phyloP scores from a whole-genome alignment of 53 echinoderm and acorn worm species.

The Temnopleurus reevesii region DNA sequence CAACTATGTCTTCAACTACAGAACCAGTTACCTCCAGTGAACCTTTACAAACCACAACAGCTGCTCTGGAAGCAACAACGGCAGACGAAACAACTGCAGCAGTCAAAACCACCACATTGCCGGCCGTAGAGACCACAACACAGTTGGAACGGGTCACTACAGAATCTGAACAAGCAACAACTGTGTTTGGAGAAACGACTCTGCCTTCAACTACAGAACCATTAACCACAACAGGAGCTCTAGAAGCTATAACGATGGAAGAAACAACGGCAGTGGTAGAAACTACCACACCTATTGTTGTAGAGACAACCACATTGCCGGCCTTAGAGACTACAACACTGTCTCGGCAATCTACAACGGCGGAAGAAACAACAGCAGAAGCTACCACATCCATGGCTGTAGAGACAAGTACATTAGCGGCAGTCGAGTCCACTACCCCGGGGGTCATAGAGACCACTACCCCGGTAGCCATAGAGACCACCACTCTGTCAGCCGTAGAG shows the following conservation, averaged over 20 bases:
- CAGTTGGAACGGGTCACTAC: too few species aligned
- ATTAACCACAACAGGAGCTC: background rate
- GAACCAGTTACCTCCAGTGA: background rate
- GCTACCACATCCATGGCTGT: background rate
- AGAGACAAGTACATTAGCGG: background rate
- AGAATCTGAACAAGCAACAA: background rate
- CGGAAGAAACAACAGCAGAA: background rate
- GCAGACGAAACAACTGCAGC: background rate
- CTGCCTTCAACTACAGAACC: background rate
- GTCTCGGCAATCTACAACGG: background rate
- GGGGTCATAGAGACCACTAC: background rate
- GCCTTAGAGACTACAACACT: background rate
- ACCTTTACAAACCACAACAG: background rate
- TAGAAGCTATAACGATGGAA: background rate
- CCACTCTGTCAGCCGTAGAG: background rate
- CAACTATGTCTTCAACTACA: background rate
- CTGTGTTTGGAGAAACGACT: too few species aligned
- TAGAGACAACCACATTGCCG: background rate
- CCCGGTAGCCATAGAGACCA: background rate
- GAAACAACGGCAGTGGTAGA: too few species aligned
- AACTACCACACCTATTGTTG: background rate
- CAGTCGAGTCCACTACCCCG: background rate
- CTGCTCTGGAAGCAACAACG: background rate
- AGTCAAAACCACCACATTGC: background rate
- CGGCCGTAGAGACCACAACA: too few species aligned